Evolutionary conservation across 2,797 vertebrate genomes (phyloP).

Genomic region (Peromyscus melanophrys): DNA sequence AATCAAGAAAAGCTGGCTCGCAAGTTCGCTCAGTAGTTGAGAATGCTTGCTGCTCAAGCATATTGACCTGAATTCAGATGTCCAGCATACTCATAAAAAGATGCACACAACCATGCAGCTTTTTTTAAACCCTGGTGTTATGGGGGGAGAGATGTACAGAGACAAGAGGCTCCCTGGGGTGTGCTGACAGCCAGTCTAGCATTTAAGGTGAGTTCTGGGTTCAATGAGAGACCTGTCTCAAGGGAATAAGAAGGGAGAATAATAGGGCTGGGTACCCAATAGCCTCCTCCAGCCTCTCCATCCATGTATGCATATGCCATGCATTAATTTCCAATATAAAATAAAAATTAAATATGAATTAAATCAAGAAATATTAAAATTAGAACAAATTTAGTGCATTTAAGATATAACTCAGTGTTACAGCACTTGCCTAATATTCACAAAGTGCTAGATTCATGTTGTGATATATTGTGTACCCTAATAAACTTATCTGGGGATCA

Average conservation of each 20-base stretch:
- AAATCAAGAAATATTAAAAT: constrained; percentile 44
- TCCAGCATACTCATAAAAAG: not conserved
- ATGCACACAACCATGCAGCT: not conserved
- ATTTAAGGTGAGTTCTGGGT: not conserved
- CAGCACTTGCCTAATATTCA: not conserved
- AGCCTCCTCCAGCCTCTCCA: not conserved
- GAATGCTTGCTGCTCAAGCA: not conserved
- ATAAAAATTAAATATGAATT: not conserved
- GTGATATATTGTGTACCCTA: too few species aligned
- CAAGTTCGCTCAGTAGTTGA: not conserved
- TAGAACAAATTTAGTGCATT: not conserved
- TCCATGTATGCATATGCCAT: too few species aligned
- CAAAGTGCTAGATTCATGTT: not conserved
- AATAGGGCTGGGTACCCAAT: not conserved
- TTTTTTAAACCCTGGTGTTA: not conserved
- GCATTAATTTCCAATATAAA: not conserved
- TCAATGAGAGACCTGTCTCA: not conserved
- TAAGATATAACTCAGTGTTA: not conserved
- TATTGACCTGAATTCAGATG: not conserved
- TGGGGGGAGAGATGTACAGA: too few species aligned
- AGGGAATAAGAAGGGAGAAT: not conserved
- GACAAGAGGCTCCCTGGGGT: not conserved
- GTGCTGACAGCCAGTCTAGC: not conserved
- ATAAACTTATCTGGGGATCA: too few species aligned
- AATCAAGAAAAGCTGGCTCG: not conserved